Percentiles rank a stretch among this genome's conserved stretches.
These are phyloP conservation scores for Zygaena filipendulae DNA, from an alignment of 2,888 invertebrate genomes.

Conservation along the genomic window DNA sequence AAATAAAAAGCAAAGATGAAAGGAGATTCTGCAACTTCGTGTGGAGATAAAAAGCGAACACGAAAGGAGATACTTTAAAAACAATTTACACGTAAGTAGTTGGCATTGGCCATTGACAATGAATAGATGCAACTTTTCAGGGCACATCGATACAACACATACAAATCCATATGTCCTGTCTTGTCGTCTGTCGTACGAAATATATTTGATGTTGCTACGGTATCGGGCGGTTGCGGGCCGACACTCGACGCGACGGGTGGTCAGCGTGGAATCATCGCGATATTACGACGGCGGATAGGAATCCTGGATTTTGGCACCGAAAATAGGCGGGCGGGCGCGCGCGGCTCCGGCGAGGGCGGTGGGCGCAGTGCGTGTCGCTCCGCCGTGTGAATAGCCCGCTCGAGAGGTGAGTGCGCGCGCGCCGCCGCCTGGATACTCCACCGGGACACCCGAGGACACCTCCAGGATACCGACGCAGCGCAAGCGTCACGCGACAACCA, in stretches of 20 bases:
- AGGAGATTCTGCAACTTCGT: no score
- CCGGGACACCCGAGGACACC: slow-evolving; percentile 21
- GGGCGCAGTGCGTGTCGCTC: slow-evolving; percentile 66
- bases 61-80: no score
- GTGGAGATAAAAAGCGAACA: no score
- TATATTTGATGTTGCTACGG: no score
- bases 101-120: no score
- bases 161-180: no score
- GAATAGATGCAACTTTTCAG: no score
- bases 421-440: slow-evolving; percentile 39
- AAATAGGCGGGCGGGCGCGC: slow-evolving; percentile 62
- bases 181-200: no score
- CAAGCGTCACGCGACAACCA: slow-evolving; percentile 12
- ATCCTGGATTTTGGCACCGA: slow-evolving; percentile 66
- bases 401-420: slow-evolving; percentile 52
- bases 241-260: slow-evolving; percentile 40
- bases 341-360: slow-evolving; percentile 42
- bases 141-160: no score
- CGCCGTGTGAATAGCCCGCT: slow-evolving; percentile 66
- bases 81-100: no score
- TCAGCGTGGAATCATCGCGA: slow-evolving; percentile 26
- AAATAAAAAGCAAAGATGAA: no score
- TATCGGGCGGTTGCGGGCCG: no score
- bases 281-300: slow-evolving; percentile 45
- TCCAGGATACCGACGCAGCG: slow-evolving; percentile 7